Percentiles rank a stretch among this genome's conserved stretches.
phyloP scores from a whole-genome alignment of 1,140 invertebrate genomes.

The Drosophila melanogaster region Release_6_plus_ISO1_MT NT_033779.5:3786001-3786500 shows the following conservation, averaged over 20 bases:
- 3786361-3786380: neutral
- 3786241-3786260: neutral
- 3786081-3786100: constrained; percentile 91
- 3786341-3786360: neutral
- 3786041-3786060: constrained; percentile 45
- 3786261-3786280: neutral
- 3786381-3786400: neutral
- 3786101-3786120: constrained; percentile 28
- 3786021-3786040: constrained; percentile 45
- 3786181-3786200: constrained; percentile 87
- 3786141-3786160: constrained; percentile 90
- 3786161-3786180: constrained; percentile 95
- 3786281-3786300: no score
- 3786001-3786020: constrained; percentile 17
- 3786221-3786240: neutral
- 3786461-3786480: neutral
- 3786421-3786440: neutral
- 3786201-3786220: constrained; percentile 42
- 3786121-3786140: constrained; percentile 52
- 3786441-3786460: neutral
- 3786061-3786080: constrained; percentile 32
- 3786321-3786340: no score
- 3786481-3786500: neutral
- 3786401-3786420: neutral
- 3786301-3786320: no score